phyloP scores from a whole-genome alignment of 2,888 invertebrate species.

The Steromphala cineraria region DNA sequence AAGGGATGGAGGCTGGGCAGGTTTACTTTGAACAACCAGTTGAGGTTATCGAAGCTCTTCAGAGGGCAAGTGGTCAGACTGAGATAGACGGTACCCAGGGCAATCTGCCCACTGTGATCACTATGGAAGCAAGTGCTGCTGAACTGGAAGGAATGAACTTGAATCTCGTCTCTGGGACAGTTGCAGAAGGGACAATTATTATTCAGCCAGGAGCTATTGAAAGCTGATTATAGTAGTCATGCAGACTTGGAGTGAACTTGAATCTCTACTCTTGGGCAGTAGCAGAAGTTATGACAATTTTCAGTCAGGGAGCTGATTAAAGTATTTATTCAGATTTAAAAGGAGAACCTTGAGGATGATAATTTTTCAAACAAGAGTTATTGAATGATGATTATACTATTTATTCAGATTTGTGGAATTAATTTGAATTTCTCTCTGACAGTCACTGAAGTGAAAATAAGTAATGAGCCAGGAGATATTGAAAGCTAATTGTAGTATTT shows the following conservation, averaged over 20 bases:
- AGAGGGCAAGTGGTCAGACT: neutral
- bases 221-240: neutral
- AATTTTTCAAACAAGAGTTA: neutral
- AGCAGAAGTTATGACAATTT: too few relatives aligned
- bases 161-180: neutral
- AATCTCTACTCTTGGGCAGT: too few relatives aligned
- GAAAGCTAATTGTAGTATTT: neutral
- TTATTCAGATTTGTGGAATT: too few relatives aligned
- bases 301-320: too few relatives aligned
- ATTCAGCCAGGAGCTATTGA: neutral
- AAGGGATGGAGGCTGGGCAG: neutral
- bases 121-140: neutral
- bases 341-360: too few relatives aligned
- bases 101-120: slow-evolving; percentile 13
- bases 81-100: neutral
- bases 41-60: neutral
- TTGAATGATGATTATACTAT: neutral
- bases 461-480: neutral
- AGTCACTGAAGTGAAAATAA: neutral
- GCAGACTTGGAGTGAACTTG: too few relatives aligned
- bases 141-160: slow-evolving; percentile 7
- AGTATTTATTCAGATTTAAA: too few relatives aligned
- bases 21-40: neutral
- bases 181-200: neutral
- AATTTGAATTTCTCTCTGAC: neutral